Percentiles rank a stretch among this genome's conserved stretches.
Conservation (phyloP, 2,888 invertebrate species). For the Platycnemis pennipes region DNA sequence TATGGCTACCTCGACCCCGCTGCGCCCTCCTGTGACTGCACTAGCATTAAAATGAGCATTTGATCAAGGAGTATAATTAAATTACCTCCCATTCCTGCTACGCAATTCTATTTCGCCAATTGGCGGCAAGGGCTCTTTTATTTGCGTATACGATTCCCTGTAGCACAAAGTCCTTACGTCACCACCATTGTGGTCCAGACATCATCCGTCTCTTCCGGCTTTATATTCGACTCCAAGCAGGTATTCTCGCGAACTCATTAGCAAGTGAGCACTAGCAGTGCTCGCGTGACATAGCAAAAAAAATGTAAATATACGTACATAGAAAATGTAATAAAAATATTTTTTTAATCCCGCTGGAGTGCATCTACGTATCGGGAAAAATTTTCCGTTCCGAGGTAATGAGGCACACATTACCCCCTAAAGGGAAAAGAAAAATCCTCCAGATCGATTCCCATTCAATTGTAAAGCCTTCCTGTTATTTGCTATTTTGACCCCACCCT, state of each 20-base stretch:
- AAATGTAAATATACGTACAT: too few species aligned
- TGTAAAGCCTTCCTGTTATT: background rate
- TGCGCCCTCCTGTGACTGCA: background rate
- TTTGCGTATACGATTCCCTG: conserved; percentile 10
- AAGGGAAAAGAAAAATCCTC: background rate
- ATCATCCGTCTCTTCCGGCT: background rate
- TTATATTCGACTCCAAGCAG: background rate
- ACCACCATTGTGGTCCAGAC: background rate
- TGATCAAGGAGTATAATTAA: conserved; percentile 16
- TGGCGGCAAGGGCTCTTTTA: background rate
- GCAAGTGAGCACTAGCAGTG: background rate
- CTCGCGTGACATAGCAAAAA: background rate
- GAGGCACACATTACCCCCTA: background rate
- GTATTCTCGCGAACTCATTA: background rate
- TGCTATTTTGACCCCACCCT: background rate
- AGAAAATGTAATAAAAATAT: background rate
- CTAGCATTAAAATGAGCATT: background rate
- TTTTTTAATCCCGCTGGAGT: background rate
- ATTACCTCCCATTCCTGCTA: conserved; percentile 14
- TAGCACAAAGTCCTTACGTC: conserved; percentile 18
- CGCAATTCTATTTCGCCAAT: conserved; percentile 6
- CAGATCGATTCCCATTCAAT: background rate
- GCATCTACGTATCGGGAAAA: background rate
- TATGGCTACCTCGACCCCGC: background rate
- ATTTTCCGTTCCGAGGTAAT: background rate